phyloP scores from a whole-genome alignment of 2,113 vertebrate genomes.

The Pristiophorus japonicus region DNA sequence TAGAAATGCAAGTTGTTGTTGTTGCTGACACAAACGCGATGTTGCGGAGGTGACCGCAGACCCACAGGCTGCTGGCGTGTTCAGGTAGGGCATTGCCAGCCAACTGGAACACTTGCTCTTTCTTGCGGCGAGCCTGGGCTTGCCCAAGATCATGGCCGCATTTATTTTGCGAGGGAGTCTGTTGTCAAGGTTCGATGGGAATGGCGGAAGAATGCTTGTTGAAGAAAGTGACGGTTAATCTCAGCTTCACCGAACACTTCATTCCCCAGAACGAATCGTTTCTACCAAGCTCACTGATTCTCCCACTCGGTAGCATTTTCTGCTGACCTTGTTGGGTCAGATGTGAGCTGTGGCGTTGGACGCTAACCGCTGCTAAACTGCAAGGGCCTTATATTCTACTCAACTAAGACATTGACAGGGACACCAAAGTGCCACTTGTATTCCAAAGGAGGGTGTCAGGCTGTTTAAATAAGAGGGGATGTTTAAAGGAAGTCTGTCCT shows the following conservation, averaged over 20 bases:
- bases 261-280: not conserved
- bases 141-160: not conserved
- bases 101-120: not conserved
- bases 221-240: not conserved
- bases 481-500: not conserved
- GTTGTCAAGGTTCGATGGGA: too few species aligned
- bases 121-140: not conserved
- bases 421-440: not conserved
- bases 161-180: not conserved
- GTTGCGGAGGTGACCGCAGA: not conserved
- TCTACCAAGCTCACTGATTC: not conserved
- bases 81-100: not conserved
- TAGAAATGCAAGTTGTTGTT: not conserved
- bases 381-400: not conserved
- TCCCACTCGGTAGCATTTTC: not conserved
- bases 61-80: not conserved
- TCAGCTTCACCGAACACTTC: not conserved
- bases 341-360: not conserved
- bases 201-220: not conserved
- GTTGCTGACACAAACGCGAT: not conserved
- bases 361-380: not conserved
- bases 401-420: not conserved
- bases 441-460: not conserved
- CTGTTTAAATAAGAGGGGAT: not conserved
- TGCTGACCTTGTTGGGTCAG: not conserved